phyloP scores from a whole-genome alignment of 2,797 vertebrate genomes.

The Chaunax sp. region DNA sequence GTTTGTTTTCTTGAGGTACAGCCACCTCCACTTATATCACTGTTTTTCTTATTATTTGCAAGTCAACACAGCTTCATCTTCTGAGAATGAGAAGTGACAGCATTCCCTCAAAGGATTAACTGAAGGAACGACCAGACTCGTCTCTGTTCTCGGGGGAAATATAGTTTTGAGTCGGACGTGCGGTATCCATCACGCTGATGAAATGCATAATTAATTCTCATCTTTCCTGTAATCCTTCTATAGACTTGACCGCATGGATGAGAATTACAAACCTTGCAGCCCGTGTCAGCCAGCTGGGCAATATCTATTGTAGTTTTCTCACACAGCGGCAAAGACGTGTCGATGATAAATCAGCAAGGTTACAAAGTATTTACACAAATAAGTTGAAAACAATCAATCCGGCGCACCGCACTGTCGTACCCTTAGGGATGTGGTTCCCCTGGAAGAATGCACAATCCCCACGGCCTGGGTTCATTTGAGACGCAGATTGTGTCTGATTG shows the following conservation, averaged over 20 bases:
- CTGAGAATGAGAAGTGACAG: conserved; percentile 58
- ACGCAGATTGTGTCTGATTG: conserved; percentile 86
- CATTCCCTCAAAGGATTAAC: conserved; percentile 59
- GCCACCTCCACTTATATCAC: conserved; percentile 10
- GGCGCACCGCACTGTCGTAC: conserved; percentile 68
- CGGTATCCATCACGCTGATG: conserved; percentile 75
- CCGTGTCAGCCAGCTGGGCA: conserved; percentile 15
- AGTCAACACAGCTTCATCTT: conserved; percentile 55
- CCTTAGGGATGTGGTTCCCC: conserved; percentile 73
- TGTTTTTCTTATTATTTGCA: conserved; percentile 42
- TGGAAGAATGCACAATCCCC: conserved; percentile 81
- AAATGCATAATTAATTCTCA: conserved; percentile 83
- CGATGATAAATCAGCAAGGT: conserved; percentile 80
- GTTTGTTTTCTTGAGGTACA: not conserved
- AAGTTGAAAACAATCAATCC: conserved; percentile 81
- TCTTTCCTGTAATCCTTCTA: conserved; percentile 70
- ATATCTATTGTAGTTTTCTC: conserved; percentile 59
- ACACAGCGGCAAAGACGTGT: conserved; percentile 28
- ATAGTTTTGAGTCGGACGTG: conserved; percentile 70
- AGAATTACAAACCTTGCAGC: conserved; percentile 50
- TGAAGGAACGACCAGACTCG: conserved; percentile 37
- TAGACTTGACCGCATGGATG: conserved; percentile 62
- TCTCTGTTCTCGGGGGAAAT: conserved; percentile 71
- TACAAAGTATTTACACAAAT: conserved; percentile 85
- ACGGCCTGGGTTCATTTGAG: conserved; percentile 79